phyloP scores from a whole-genome alignment of 2,113 vertebrate species.

The Turdus rufiventris region DNA sequence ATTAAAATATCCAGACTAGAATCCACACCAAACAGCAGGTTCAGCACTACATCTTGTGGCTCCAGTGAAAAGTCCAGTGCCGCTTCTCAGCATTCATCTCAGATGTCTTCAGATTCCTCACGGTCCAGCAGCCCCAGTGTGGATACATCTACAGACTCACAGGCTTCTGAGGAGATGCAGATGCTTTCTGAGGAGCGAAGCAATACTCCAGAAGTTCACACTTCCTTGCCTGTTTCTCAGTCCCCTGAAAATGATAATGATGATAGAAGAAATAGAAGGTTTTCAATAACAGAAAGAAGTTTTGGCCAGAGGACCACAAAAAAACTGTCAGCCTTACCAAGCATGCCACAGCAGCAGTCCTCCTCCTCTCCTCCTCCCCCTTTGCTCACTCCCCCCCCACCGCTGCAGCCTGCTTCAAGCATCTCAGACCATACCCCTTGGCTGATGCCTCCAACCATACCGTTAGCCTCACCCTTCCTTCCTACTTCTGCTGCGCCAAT shows the following conservation, averaged over 20 bases:
- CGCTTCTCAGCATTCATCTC: slow-evolving; percentile 94
- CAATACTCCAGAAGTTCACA: slow-evolving; percentile 77
- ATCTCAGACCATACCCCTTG: slow-evolving; percentile 88
- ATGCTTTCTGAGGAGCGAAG: slow-evolving; percentile 82
- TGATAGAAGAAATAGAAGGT: slow-evolving; percentile 80
- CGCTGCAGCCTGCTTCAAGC: slow-evolving; percentile 73
- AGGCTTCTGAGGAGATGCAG: slow-evolving; percentile 92
- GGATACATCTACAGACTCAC: slow-evolving; percentile 94
- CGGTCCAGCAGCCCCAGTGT: slow-evolving; percentile 94
- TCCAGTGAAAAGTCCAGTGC: slow-evolving; percentile 89
- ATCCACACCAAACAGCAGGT: slow-evolving; percentile 81
- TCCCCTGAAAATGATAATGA: slow-evolving; percentile 72
- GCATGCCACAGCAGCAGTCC: slow-evolving; percentile 79
- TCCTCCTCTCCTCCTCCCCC: slow-evolving; percentile 93
- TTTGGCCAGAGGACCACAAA: slow-evolving; percentile 82
- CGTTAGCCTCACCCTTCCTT: slow-evolving; percentile 80
- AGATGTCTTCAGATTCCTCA: slow-evolving; percentile 93
- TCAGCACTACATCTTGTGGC: slow-evolving; percentile 90
- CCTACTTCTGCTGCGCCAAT: slow-evolving; percentile 78
- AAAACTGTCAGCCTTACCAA: slow-evolving; percentile 80
- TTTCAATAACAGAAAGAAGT: slow-evolving; percentile 72
- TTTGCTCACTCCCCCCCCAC: slow-evolving; percentile 84
- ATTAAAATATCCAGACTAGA: slow-evolving; percentile 91
- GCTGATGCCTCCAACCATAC: slow-evolving; percentile 90
- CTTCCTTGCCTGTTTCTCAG: slow-evolving; percentile 79